A percentile compares a stretch with the other conserved stretches of the same genome.
These are phyloP conservation scores for Philaethria dido DNA, from an alignment of 2,888 invertebrate species.

Conservation along the genomic window DNA sequence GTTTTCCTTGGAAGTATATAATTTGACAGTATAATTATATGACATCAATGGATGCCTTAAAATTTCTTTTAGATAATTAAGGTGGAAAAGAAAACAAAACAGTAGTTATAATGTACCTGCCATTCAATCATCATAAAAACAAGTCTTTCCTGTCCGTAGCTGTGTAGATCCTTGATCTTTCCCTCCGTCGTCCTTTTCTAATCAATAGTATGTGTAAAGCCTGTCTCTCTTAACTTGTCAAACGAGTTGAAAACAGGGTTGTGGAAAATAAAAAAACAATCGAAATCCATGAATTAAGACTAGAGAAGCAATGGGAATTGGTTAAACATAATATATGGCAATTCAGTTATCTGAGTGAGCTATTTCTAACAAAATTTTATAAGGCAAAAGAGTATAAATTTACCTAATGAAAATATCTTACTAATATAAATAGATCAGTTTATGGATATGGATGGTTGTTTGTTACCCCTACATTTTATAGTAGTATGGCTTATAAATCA, in stretches of 20 bases:
- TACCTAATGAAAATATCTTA: too few species aligned
- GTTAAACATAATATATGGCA: neutral
- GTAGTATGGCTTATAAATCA: too few species aligned
- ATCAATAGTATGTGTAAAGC: slow-evolving; percentile 37
- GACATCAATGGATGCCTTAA: slow-evolving; percentile 9
- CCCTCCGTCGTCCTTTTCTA: slow-evolving; percentile 42
- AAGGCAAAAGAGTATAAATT: too few species aligned
- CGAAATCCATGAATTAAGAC: neutral
- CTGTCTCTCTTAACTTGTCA: slow-evolving; percentile 49
- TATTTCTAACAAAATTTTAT: too few species aligned
- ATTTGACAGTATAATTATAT: slow-evolving; percentile 15
- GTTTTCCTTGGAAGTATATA: neutral
- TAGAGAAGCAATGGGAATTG: neutral
- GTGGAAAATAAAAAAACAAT: neutral
- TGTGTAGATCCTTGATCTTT: slow-evolving; percentile 41
- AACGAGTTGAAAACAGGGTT: slow-evolving; percentile 46
- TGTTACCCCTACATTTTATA: too few species aligned
- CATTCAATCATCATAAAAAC: slow-evolving; percentile 40
- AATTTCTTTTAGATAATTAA: slow-evolving; percentile 18
- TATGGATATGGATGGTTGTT: too few species aligned
- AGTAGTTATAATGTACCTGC: slow-evolving; percentile 30
- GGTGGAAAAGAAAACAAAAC: slow-evolving; percentile 5
- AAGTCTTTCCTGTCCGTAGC: slow-evolving; percentile 36
- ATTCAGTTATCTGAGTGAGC: too few species aligned
- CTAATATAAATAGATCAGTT: too few species aligned